These are phyloP conservation scores for Anolis apletophallus DNA, from an alignment of 2,797 vertebrate species.

Conservation along the genomic window DNA sequence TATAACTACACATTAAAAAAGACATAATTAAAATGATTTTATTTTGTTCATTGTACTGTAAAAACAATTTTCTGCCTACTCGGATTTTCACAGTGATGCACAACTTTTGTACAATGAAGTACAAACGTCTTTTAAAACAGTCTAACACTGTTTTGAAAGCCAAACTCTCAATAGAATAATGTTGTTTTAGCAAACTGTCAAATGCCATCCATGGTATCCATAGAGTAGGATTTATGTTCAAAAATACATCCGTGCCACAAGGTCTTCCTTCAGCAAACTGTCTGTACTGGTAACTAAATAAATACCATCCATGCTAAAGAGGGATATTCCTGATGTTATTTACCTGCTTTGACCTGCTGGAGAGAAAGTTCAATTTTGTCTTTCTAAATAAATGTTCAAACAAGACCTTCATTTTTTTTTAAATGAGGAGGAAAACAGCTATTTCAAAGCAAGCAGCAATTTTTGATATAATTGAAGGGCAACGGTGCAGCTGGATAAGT, in stretches of 20 bases:
- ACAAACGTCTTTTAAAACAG: too few relatives aligned
- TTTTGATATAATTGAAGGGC: constrained; percentile 63
- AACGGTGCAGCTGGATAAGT: constrained; percentile 61
- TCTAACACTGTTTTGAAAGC: too few relatives aligned
- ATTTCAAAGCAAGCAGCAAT: constrained; percentile 60
- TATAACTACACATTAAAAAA: too few relatives aligned
- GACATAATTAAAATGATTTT: too few relatives aligned
- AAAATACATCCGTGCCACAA: not conserved
- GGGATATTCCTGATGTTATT: too few relatives aligned
- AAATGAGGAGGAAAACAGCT: constrained; percentile 52
- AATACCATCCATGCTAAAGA: not conserved
- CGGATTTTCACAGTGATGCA: too few relatives aligned
- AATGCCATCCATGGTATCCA: too few relatives aligned
- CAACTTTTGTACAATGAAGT: too few relatives aligned
- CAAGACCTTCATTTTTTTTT: constrained; percentile 47
- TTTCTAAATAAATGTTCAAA: constrained; percentile 35
- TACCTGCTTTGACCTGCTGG: not conserved
- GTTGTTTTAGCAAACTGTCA: too few relatives aligned
- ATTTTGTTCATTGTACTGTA: too few relatives aligned
- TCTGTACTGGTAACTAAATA: not conserved
- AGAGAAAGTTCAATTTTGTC: not conserved
- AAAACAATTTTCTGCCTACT: too few relatives aligned
- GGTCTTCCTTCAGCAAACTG: not conserved
- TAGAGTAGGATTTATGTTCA: not conserved
- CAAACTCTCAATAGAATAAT: too few relatives aligned